A percentile compares a stretch with the other conserved stretches of the same genome.
phyloP scores from a whole-genome alignment of 2,113 vertebrate genomes.

The Rhynchopsitta pachyrhyncha region DNA sequence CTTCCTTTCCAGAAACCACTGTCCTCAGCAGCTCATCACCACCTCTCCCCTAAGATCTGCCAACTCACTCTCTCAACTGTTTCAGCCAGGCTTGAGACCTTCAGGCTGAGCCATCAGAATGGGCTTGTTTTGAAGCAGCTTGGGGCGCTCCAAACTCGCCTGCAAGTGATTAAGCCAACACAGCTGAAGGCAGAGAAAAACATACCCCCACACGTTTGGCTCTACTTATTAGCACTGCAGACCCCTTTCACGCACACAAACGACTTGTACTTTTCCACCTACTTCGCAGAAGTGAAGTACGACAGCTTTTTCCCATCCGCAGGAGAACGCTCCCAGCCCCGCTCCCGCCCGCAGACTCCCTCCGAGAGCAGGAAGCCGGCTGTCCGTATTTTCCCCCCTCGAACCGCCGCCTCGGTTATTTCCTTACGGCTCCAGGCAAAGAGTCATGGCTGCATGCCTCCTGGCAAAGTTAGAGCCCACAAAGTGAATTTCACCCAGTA shows the following conservation, averaged over 20 bases:
- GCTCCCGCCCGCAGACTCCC: not conserved
- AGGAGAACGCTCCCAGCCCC: not conserved
- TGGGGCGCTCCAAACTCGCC: not conserved
- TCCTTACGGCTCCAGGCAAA: not conserved
- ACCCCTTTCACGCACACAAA: accelerated
- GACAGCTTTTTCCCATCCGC: accelerated
- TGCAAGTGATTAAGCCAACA: accelerated
- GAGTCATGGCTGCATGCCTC: not conserved
- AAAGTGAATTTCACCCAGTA: accelerated
- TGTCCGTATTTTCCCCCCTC: accelerated
- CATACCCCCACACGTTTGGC: accelerated
- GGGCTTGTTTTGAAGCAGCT: not conserved
- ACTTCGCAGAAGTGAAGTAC: not conserved
- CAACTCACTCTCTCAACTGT: not conserved
- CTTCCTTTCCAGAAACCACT: not conserved
- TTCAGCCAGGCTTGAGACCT: not conserved
- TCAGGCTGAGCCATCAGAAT: accelerated
- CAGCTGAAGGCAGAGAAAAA: not conserved
- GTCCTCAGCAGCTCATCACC: not conserved
- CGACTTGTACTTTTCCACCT: accelerated
- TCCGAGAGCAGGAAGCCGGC: not conserved
- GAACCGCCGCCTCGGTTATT: not conserved
- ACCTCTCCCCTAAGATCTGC: not conserved
- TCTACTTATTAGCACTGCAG: accelerated
- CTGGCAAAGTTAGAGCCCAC: not conserved